These are phyloP conservation scores for Penaeus chinensis DNA, from an alignment of 1,140 invertebrate genomes.

Conservation along the genomic window DNA sequence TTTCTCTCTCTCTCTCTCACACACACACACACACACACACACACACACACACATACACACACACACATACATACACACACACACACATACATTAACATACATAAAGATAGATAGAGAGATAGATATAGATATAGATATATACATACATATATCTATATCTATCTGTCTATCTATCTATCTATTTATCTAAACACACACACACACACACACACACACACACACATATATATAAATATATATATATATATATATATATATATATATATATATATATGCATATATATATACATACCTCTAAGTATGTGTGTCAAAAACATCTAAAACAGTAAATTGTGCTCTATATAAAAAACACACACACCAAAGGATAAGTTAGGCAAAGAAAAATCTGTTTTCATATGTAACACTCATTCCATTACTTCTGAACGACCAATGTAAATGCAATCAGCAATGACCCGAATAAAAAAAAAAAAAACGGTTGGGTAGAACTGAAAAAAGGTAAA, in stretches of 20 bases:
- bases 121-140: conserved; percentile 10
- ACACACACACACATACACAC: not conserved
- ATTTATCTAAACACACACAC: not conserved
- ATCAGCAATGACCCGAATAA: too few species aligned
- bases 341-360: too few species aligned
- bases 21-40: not conserved
- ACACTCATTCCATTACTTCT: too few species aligned
- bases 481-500: too few species aligned
- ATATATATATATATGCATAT: not conserved
- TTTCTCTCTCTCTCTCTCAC: too few species aligned
- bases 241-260: not conserved
- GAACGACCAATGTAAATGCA: too few species aligned
- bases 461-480: too few species aligned
- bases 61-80: not conserved
- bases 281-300: not conserved
- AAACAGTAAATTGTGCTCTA: too few species aligned
- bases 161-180: conserved; percentile 1
- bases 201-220: not conserved
- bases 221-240: not conserved
- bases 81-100: not conserved
- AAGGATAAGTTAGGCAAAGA: too few species aligned
- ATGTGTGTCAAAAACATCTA: not conserved
- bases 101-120: not conserved
- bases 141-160: not conserved
- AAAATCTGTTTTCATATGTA: too few species aligned